These are phyloP conservation scores for Beris chalybata DNA, from an alignment of 2,888 invertebrate genomes.

Conservation along the genomic window DNA sequence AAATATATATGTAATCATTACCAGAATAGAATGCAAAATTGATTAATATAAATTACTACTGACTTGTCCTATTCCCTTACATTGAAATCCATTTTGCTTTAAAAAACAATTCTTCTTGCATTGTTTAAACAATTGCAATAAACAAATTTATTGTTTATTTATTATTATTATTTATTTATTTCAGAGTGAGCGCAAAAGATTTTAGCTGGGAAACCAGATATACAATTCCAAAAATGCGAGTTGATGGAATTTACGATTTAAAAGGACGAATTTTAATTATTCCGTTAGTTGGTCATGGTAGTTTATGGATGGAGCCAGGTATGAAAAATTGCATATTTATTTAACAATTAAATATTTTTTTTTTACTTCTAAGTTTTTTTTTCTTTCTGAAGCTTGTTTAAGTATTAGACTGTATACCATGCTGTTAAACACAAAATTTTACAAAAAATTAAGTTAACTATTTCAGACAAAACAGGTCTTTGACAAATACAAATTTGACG, in stretches of 20 bases:
- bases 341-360: background rate
- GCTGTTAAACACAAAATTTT: too few relatives aligned
- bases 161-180: too few relatives aligned
- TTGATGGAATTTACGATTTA: slow-evolving; percentile 68
- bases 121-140: background rate
- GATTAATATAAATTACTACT: background rate
- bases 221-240: slow-evolving; percentile 64
- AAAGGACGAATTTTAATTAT: slow-evolving; percentile 68
- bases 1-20: too few relatives aligned
- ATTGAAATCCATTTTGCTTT: too few relatives aligned
- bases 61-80: background rate
- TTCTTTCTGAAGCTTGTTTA: background rate
- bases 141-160: background rate
- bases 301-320: slow-evolving; percentile 73
- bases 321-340: slow-evolving; percentile 47
- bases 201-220: slow-evolving; percentile 69
- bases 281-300: slow-evolving; percentile 66
- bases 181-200: slow-evolving; percentile 65
- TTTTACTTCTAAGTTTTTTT: background rate
- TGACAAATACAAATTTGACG: too few relatives aligned
- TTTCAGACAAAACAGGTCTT: too few relatives aligned
- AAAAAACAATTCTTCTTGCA: background rate
- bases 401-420: too few relatives aligned
- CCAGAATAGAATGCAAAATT: too few relatives aligned
- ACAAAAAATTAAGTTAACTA: too few relatives aligned